Base-by-base conservation (phyloP, 1,140 invertebrate species). In the Pomacea maculata region DNA sequence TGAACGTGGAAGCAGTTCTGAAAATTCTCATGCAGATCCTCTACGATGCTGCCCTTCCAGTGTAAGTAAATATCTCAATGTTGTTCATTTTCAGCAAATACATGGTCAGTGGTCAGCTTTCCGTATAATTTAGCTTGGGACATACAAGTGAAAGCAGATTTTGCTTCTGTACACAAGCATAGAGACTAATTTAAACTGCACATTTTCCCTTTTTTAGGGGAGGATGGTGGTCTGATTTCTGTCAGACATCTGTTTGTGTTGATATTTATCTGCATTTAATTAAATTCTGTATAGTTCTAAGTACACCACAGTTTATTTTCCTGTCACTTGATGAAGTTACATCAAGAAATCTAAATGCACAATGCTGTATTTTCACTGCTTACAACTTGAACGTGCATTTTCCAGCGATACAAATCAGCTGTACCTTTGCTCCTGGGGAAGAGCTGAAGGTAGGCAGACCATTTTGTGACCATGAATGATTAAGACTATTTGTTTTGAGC, bases 21-120 rank as follows among this genome's bases (percentile, higher is more conserved):
- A 93, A 95, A 54, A 93, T 96, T 72, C 91, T 98, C 52, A 96
- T 96, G 79, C 95, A 94, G 83, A 97, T 98, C 87, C 90, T 98
- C 1, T 95, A 95, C 87, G 96, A 97, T 91, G 96, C 96, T 45
- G 89, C 91, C 25, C 83, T 90, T 64, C 90, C 90, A 68, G 85
- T 87, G 88, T 88, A 82, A 86, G 84, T 85, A 34, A 25, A 55
- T 80, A 25, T 34, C 29, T 61, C 25, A 29, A 15, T 45, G 25
- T 75, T 25, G 68, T 84, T 71, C 68, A 63, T 75, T 63, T 1
- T 82, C 82, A n/a, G 77, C 19, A 25, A 64, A 54, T 82, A 14
- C 11, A 21, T 12, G 67, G 67, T 10, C 8, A 12, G 3, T 10
- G 67, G 55, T 61, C 57, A 6, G 57, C 34, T 45, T 45, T 45